Conservation (phyloP, 2,113 vertebrate genomes). For the Apteryx mantelli region DNA sequence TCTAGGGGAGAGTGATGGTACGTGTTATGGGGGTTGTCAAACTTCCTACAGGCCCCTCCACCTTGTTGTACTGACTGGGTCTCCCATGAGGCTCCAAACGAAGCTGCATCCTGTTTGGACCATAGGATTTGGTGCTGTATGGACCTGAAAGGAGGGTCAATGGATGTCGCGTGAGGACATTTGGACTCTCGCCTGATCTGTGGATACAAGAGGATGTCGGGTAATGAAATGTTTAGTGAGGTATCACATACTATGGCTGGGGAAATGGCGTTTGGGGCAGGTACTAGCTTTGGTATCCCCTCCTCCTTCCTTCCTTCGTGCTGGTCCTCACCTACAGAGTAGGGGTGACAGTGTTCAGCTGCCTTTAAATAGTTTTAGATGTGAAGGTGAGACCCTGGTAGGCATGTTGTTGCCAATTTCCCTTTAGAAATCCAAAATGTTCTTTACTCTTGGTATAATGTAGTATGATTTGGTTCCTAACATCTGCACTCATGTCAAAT, state of each 20-base stretch:
- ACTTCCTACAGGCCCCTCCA: slow-evolving; percentile 1
- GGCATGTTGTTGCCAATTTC: background rate
- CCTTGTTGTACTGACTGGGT: background rate
- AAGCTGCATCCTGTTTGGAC: slow-evolving; percentile 21
- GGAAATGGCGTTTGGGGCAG: background rate
- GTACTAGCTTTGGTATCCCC: background rate
- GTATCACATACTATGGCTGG: fast-evolving
- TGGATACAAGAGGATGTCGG: background rate
- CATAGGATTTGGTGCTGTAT: background rate
- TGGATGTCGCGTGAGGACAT: background rate
- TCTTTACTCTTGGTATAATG: background rate
- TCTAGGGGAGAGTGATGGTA: background rate
- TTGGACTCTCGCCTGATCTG: background rate
- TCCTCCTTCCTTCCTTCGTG: background rate
- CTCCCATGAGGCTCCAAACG: background rate
- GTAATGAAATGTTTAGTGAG: background rate
- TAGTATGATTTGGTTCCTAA: background rate
- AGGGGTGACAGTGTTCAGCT: background rate
- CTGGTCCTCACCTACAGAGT: background rate
- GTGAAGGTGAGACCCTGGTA: background rate
- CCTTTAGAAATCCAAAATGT: background rate
- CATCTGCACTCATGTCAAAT: background rate
- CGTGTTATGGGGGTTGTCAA: background rate
- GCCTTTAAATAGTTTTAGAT: background rate
- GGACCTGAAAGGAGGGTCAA: background rate